Base-by-base conservation (phyloP, 2,113 vertebrate species). In the Vulpes ferrilata region DNA sequence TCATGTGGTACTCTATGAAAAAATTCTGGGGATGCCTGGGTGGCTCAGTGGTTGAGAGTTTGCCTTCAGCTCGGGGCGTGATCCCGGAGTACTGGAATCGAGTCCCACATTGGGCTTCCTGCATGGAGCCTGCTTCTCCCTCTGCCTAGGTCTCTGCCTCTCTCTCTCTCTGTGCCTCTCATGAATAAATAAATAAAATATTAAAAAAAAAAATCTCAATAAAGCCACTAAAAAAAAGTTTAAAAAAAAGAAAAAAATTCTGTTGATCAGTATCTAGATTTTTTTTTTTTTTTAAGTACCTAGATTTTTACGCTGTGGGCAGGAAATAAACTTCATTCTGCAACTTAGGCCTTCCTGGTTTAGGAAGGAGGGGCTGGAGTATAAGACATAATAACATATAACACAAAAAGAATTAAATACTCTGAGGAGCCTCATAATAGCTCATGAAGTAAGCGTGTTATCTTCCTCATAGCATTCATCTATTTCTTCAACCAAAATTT, bases 241-340 rank as follows among this genome's bases (percentile, higher is more conserved):
- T 6, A 43, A 43, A 43, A 43, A 43, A 43, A 43, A 43, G 5
- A 25, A 67, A 51, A 93, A 19, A 35, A 95, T 3, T 65, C 73
- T 65, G 30, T 9, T 79, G 19, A n/a, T 55, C 9, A 69, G n/a
- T 43, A 43, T 43, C 43, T 43, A 43, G 43, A 43, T 43, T 43
- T 43, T 43, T 43, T 43, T 43, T 43, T 43, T 43, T 43, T 43
- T 43, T 43, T 43, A 43, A 43, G 43, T 57, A 48, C 12, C 16
- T 51, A 60, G 69, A 90, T 23, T 88, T 13, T 55, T 62, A 35
- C 3, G 1, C 57, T 27, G 17, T 74, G 4, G 78, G 32, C 19
- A 92, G 43, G 62, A 95, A 84, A 76, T 81, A 80, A 60, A 85
- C 10, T 93, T 82, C 59, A 69, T 90, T 67, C 67, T 93, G 23